These are phyloP conservation scores for Chrysaora quinquecirrha DNA, from an alignment of 30 jellyfish, hydroid and myxozoan genomes.

Conservation along the genomic window DNA sequence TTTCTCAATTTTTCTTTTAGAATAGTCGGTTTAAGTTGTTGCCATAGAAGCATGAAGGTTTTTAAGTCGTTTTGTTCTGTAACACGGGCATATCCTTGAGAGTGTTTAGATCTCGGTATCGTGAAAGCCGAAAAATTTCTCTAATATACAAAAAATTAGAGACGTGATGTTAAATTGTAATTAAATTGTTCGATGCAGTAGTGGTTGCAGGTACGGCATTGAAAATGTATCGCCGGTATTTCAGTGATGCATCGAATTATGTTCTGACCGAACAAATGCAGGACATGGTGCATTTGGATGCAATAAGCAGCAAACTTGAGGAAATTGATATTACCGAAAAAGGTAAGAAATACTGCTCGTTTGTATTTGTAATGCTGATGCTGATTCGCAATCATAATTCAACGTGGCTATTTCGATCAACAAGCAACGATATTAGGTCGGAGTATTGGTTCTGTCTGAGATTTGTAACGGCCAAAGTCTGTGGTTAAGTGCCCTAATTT, in stretches of 20 bases:
- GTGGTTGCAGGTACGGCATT: not conserved
- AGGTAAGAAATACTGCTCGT: no score
- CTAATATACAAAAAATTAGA: no score
- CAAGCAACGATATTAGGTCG: no score
- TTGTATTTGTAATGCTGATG: no score
- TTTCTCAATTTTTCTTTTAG: not conserved
- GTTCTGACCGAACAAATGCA: not conserved
- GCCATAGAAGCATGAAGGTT: slow-evolving; percentile 6
- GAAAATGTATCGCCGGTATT: not conserved
- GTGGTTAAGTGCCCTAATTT: no score
- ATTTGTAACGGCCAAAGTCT: no score
- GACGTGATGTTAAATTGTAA: no score
- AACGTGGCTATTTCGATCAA: no score
- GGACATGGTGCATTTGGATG: not conserved
- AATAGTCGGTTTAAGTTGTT: not conserved
- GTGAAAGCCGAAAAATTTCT: not conserved
- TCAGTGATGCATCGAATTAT: not conserved
- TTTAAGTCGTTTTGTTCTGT: not conserved
- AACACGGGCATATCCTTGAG: not conserved
- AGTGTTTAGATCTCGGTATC: no score
- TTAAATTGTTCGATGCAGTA: no score
- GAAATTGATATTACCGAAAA: not conserved
- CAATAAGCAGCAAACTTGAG: not conserved
- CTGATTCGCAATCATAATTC: no score
- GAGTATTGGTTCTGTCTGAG: no score